phyloP scores from a whole-genome alignment of 2,113 vertebrate species.

The Podilymbus podiceps region DNA sequence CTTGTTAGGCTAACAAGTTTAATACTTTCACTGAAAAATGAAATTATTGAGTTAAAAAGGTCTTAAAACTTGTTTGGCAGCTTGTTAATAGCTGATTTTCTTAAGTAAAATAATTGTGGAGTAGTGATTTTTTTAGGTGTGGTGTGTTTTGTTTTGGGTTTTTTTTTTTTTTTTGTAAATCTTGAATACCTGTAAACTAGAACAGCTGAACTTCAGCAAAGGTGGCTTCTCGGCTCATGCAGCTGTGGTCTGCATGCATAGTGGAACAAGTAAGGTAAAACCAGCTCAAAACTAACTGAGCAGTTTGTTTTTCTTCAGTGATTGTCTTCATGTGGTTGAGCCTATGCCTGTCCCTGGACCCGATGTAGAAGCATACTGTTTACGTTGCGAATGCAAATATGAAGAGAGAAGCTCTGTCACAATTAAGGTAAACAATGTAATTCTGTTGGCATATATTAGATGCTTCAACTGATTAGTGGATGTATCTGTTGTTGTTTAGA shows the following conservation, averaged over 20 bases:
- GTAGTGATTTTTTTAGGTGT: background rate
- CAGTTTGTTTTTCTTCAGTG: slow-evolving; percentile 61
- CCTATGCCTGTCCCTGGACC: slow-evolving; percentile 95
- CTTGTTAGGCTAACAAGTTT: background rate
- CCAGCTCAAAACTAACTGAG: background rate
- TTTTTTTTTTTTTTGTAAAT: background rate
- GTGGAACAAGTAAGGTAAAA: background rate
- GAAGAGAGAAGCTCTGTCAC: slow-evolving; percentile 97
- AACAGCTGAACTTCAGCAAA: background rate
- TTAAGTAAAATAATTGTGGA: background rate
- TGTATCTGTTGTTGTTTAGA: background rate
- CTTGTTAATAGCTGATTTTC: background rate
- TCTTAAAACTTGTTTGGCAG: background rate
- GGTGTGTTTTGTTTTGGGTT: too few relatives aligned
- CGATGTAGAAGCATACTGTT: slow-evolving; percentile 96
- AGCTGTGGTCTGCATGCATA: background rate
- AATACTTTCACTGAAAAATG: background rate
- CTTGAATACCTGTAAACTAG: background rate
- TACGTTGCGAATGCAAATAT: slow-evolving; percentile 98
- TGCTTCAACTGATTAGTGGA: background rate
- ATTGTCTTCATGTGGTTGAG: slow-evolving; percentile 94
- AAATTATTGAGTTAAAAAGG: background rate
- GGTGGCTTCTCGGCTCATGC: background rate
- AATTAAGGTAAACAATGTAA: slow-evolving; percentile 82
- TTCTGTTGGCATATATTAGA: background rate